These are phyloP conservation scores for Plebejus anna DNA, from an alignment of 2,888 invertebrate genomes.

Conservation along the genomic window DNA sequence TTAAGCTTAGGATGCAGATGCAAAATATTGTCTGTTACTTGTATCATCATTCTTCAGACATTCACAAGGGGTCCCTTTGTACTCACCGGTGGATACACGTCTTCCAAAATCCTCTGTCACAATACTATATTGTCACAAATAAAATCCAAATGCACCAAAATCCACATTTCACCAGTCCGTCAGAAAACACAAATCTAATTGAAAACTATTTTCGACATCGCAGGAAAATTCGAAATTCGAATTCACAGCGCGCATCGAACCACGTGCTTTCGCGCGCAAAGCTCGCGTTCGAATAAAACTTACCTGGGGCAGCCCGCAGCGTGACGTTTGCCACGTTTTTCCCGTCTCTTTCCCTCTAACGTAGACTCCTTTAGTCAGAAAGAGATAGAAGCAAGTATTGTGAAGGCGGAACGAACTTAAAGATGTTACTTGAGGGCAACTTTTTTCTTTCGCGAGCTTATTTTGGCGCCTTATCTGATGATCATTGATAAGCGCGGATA, in stretches of 20 bases:
- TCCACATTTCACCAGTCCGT: constrained; percentile 47
- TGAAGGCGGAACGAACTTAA: constrained; percentile 55
- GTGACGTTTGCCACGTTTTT: constrained; percentile 58
- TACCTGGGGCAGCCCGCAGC: constrained; percentile 58
- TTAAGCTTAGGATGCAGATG: constrained; percentile 14
- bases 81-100: constrained; percentile 61
- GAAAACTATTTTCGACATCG: constrained; percentile 31
- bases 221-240: constrained; percentile 48
- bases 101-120: constrained; percentile 61
- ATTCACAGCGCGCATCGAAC: constrained; percentile 50
- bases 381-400: constrained; percentile 50
- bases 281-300: constrained; percentile 71
- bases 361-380: constrained; percentile 37
- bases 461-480: constrained; percentile 65
- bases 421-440: constrained; percentile 56
- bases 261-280: constrained; percentile 73
- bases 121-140: constrained; percentile 52
- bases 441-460: constrained; percentile 57
- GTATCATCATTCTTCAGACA: constrained; percentile 32
- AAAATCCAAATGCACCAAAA: constrained; percentile 55
- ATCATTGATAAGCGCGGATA: constrained; percentile 48
- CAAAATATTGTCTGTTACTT: constrained; percentile 30
- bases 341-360: constrained; percentile 47
- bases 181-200: constrained; percentile 31
- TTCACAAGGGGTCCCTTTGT: constrained; percentile 34